These are phyloP conservation scores for Aleiodes testaceus DNA, from an alignment of 2,888 invertebrate species.

Conservation along the genomic window DNA sequence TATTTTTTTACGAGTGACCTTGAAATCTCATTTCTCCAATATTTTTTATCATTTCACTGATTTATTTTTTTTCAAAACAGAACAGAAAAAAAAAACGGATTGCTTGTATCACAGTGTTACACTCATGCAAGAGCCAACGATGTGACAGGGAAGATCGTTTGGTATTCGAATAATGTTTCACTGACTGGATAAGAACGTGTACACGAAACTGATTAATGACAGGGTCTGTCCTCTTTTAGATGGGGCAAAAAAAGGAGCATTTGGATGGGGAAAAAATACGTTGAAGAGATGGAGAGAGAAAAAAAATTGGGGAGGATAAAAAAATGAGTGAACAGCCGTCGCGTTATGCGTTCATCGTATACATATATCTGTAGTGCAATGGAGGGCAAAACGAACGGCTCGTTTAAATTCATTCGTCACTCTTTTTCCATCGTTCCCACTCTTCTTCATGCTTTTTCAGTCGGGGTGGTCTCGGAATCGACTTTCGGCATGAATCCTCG, in stretches of 20 bases:
- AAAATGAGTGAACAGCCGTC: constrained; percentile 19
- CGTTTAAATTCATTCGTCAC: constrained; percentile 56
- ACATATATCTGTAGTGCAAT: constrained; percentile 32
- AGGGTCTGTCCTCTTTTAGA: constrained; percentile 50
- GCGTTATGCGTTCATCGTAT: constrained; percentile 25
- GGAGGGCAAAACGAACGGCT: constrained; percentile 40
- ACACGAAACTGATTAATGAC: constrained; percentile 55
- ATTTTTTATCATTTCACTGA: neutral
- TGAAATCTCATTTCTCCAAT: neutral
- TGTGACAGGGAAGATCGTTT: constrained; percentile 20
- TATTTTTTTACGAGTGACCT: constrained; percentile 3
- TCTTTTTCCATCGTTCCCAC: constrained; percentile 44
- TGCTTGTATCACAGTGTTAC: constrained; percentile 20
- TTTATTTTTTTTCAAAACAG: constrained; percentile 19
- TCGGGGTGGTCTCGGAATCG: constrained; percentile 40
- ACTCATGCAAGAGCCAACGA: constrained; percentile 35
- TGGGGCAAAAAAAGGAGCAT: constrained; percentile 38
- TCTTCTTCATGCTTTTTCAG: constrained; percentile 38
- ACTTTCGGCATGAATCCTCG: constrained; percentile 18
- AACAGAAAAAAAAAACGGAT: too few species aligned
- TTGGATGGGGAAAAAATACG: constrained; percentile 25
- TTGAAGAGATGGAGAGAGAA: neutral
- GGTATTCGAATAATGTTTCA: constrained; percentile 25
- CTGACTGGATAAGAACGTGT: neutral
- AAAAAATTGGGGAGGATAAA: constrained; percentile 8